Evolutionary conservation across 2,888 invertebrate species (phyloP), one percentile per base, ranked within the genome.

Genomic region (Bellardia bayeri): DNA sequence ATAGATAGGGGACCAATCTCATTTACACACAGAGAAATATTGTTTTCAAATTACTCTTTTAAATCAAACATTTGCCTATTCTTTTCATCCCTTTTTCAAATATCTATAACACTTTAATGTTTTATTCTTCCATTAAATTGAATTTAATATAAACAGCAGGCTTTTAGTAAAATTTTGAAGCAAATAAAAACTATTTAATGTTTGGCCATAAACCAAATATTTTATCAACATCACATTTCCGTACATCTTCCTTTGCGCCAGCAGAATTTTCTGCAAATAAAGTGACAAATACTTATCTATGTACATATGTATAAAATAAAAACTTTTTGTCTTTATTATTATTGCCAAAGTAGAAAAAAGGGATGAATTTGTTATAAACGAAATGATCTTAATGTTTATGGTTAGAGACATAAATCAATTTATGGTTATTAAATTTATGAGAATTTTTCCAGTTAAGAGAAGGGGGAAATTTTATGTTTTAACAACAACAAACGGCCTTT

Each of bases 381-480:
- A 33, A 74, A 74, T 83, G 66, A 68, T 83, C 76, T 76, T 63
- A 82, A 75, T 82, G 69, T 63, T 83, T 76, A 14, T 63, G 45
- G 75, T 69, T 75, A 9, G 54, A 33, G 72, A 42, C 69, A 80
- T 86, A 86, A 86, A 86, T 86, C 83, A 83, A 86, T 83, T 86
- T 83, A 83, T 80, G 83, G 64, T 83, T 86, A 83, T 83, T 83
- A 86, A 75, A 76, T 56, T 80, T 66, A 37, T 33, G 45, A 54
- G 13, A 37, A 37, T 37, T 37, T 37, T 37, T 37, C 37, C 37
- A 6, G 37, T 37, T 4, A 37, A 37, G 37, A 6, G 69, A 54
- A 40, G 42, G 63, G n/a, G 13, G 63, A 40, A 5, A 56, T 51
- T 51, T 51, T 14, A 30, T 68, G 30, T n/a, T 45, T 45, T 75